Base-by-base conservation (phyloP, 2,888 invertebrate species). In the Phyllotreta cruciferae region DNA sequence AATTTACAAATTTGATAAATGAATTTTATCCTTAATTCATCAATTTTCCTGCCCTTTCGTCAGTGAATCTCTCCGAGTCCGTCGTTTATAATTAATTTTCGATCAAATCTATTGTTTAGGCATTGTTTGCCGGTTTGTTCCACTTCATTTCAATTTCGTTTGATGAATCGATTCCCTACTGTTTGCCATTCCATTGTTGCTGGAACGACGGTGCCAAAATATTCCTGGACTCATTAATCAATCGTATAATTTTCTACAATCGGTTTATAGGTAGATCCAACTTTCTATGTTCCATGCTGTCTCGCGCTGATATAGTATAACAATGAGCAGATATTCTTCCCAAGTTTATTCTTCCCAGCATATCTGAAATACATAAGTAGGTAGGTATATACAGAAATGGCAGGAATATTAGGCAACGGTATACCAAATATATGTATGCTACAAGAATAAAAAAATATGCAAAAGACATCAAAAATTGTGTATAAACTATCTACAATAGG, bases 41-140 rank as follows among this genome's bases (percentile, higher is more conserved):
- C 78, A 79, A 79, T 80, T 79, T 78, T 73, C 78, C 79, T 79
- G 77, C 73, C 73, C 71, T 73, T 75, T 77, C 74, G 73, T 76
- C 75, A 76, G 74, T 75, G 75, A 77, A 75, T 56, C 55, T 63
- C 53, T 66, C 68, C 63, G 37, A 55, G 47, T 45, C 66, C 66
- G 57, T 71, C 67, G 64, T 63, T 66, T 66, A 72, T 75, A 75
- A 75, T 75, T 75, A 75, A 68, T 70, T 74, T 74, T 75, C 73
- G 74, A 75, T 74, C 72, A 39, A 44, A 53, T 41, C 52, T 61
- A 64, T 64, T 64, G 64, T 64, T 66, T 66, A 10, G 61, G 55
- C 60, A 66, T 69, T 69, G 68, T 69, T 63, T 63, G 64, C 56
- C 55, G 52, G 60, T 57, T 68, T 63, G 64, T 57, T 64, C 58